Conservation (phyloP, 2,888 invertebrate genomes). For the Euproctis similis region DNA sequence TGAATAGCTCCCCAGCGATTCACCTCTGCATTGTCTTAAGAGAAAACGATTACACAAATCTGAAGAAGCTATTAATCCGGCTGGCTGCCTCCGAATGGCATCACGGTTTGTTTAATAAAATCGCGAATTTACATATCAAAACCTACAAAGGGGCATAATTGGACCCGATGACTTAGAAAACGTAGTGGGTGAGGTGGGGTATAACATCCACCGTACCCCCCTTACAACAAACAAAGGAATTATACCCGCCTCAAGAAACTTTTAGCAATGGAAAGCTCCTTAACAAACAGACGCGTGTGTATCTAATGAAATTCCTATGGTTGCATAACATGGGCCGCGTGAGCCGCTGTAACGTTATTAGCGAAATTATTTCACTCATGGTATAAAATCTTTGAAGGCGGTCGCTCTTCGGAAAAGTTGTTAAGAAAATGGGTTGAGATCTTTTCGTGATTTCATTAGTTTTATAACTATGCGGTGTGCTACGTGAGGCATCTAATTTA, state of each 20-base stretch:
- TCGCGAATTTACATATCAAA: constrained; percentile 76
- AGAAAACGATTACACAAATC: constrained; percentile 76
- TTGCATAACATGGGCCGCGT: constrained; percentile 74
- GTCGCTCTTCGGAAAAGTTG: constrained; percentile 74
- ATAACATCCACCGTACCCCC: no score
- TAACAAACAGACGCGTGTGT: constrained; percentile 76
- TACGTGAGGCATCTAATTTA: constrained; percentile 70
- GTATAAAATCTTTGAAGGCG: constrained; percentile 74
- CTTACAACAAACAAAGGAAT: constrained; percentile 74
- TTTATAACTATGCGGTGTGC: constrained; percentile 71
- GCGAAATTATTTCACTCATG: constrained; percentile 72
- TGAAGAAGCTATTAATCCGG: constrained; percentile 75
- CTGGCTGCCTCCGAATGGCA: constrained; percentile 74
- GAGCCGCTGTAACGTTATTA: constrained; percentile 69
- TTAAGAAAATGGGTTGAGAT: constrained; percentile 76
- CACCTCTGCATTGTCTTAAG: constrained; percentile 67
- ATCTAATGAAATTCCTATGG: constrained; percentile 77
- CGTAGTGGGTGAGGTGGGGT: constrained; percentile 67
- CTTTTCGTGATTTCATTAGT: constrained; percentile 72
- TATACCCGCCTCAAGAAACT: constrained; percentile 77
- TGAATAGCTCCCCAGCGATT: constrained; percentile 56
- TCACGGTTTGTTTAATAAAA: constrained; percentile 76
- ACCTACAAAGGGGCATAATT: constrained; percentile 77
- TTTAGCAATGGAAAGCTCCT: constrained; percentile 77
- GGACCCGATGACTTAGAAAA: constrained; percentile 77